Base-by-base conservation (phyloP, 2,888 invertebrate genomes). In the Synanthedon vespiformis region DNA sequence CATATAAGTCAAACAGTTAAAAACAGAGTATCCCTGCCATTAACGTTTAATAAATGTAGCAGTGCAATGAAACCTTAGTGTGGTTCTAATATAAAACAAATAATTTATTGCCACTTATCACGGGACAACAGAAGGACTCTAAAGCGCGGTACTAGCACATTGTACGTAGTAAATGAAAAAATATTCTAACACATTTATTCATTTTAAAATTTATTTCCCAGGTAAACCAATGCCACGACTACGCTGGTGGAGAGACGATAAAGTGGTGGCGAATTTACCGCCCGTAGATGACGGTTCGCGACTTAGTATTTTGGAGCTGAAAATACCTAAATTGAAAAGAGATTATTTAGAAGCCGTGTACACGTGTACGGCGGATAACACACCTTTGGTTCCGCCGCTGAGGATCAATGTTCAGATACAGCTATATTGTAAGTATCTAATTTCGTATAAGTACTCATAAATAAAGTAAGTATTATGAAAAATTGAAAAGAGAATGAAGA, bases 301-400 rank as follows among this genome's bases (percentile, higher is more conserved):
- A 10, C 67, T 80, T 13, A 82, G 81, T 52, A 60, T 74, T 0
- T 64, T 83, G 2, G 84, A 84, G 60, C 62, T 84, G 49, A 71
- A 72, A 59, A 77, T 86, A 65, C 72, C 80, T 0, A 79, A 76
- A 56, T 69, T 88, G 48, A 86, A 88, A n/a, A 80, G 93, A 56
- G 86, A 89, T n/a, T 92, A 92, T 72, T 88, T 91, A 52, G 89
- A 92, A 60, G 90, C 91, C 2, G 88, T 90, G 4, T 92, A 91
- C 74, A 91, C 91, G 12, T 94, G 94, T 67, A 91, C 92, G 60
- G 93, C 93, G 5, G 91, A 91, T 67, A 93, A 93, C 70, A 93
- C 92, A 49, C 89, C 90, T 50, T 78, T 92, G 57, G 92, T 92
- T 27, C 90, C 90, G 4, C 93, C 93, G 0, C 76, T 91, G 56